A percentile compares a stretch with the other conserved stretches of the same genome.
phyloP scores from a whole-genome alignment of 1,140 invertebrate species.

The Coelopa frigida region DNA sequence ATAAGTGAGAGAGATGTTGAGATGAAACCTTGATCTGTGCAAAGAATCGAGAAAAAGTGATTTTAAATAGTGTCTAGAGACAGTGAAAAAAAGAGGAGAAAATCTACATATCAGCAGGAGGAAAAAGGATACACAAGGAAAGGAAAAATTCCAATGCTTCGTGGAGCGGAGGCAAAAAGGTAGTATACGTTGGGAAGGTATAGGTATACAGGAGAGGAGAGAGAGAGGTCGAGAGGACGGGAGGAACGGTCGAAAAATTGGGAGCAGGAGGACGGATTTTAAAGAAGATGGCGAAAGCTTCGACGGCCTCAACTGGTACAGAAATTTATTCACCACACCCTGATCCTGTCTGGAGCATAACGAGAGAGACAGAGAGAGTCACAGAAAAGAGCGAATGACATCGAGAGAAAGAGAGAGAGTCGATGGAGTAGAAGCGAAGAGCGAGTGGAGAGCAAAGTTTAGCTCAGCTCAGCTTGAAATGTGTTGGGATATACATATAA shows the following conservation, averaged over 20 bases:
- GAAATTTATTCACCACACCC: constrained; percentile 38
- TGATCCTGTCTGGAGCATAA: constrained; percentile 33
- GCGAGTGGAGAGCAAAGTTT: too few species aligned
- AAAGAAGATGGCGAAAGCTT: neutral
- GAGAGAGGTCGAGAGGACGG: neutral
- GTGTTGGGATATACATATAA: too few species aligned
- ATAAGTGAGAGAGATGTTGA: constrained; percentile 1
- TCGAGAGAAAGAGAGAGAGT: neutral
- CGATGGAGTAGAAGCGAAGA: too few species aligned
- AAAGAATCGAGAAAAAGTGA: too few species aligned
- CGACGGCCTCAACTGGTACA: neutral
- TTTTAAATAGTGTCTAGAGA: neutral
- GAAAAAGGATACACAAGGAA: neutral
- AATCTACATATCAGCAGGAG: neutral
- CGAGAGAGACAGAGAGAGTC: constrained; percentile 13
- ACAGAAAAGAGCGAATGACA: neutral
- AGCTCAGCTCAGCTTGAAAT: too few species aligned
- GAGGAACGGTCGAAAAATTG: neutral
- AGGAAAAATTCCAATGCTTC: too few species aligned
- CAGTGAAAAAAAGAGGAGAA: constrained; percentile 9
- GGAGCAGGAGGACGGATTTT: neutral
- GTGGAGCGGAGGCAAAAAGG: too few species aligned
- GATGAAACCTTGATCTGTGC: neutral
- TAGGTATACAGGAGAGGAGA: neutral
- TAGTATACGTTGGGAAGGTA: constrained; percentile 1